Conservation (phyloP, 2,113 vertebrate species). For the Microcebus lehilahytsara region DNA sequence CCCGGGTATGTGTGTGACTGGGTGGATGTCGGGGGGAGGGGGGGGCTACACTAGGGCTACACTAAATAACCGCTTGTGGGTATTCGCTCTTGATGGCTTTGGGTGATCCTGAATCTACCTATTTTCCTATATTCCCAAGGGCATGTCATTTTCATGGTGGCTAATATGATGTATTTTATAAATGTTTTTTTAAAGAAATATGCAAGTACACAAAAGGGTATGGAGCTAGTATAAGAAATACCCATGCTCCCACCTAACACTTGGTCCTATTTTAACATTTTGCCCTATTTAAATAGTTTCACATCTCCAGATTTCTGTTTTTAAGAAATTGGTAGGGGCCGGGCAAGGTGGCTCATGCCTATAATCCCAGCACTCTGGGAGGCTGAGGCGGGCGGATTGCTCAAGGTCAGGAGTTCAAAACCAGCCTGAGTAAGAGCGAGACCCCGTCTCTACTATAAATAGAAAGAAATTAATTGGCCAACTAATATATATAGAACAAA, state of each 20-base stretch:
- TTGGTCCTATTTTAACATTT: neutral
- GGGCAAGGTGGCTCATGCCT: too few relatives aligned
- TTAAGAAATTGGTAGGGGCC: neutral
- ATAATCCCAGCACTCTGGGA: too few relatives aligned
- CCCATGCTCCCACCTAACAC: neutral
- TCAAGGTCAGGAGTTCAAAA: too few relatives aligned
- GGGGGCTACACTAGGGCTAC: neutral
- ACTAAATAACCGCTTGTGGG: neutral
- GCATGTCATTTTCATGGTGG: neutral
- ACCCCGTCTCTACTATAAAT: too few relatives aligned
- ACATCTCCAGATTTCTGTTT: neutral
- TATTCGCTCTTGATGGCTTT: neutral
- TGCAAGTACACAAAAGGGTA: neutral
- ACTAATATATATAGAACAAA: too few relatives aligned
- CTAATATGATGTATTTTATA: neutral
- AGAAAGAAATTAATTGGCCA: too few relatives aligned
- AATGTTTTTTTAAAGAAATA: neutral
- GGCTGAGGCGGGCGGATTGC: too few relatives aligned
- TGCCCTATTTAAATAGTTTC: neutral
- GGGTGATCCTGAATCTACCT: neutral
- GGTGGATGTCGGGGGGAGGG: accelerated
- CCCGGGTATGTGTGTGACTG: slow-evolving; percentile 84
- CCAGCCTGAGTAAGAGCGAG: too few relatives aligned
- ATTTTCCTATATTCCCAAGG: neutral
- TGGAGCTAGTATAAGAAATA: neutral